Conservation (phyloP, 1,140 invertebrate genomes). For the Lepidurus packardi region DNA sequence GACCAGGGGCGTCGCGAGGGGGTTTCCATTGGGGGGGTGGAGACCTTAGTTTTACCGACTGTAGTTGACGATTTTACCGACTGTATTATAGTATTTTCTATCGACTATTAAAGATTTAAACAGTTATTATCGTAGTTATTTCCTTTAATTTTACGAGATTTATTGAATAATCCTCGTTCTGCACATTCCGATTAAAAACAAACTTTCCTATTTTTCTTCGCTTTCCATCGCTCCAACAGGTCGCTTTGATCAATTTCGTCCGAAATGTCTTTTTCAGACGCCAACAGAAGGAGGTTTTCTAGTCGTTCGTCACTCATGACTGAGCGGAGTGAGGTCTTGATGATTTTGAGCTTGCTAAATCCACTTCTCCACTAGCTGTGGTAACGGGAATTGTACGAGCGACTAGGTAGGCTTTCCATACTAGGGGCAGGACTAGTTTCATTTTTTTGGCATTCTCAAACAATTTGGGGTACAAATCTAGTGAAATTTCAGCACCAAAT, state of each 20-base stretch:
- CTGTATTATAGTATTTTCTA: neutral
- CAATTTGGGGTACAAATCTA: neutral
- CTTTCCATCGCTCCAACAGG: constrained; percentile 7
- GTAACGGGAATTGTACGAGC: neutral
- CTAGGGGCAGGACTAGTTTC: neutral
- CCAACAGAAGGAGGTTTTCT: neutral
- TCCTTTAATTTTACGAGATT: too few species aligned
- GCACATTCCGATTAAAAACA: too few species aligned
- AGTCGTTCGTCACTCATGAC: constrained; percentile 25
- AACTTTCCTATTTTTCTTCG: neutral
- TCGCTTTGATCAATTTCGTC: constrained; percentile 7
- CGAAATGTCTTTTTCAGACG: constrained; percentile 23
- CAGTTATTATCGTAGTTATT: too few species aligned
- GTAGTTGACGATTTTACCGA: neutral
- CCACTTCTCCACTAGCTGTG: neutral
- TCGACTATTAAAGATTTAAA: too few species aligned
- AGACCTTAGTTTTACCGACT: neutral
- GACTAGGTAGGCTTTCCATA: constrained; percentile 5
- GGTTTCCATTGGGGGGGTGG: neutral
- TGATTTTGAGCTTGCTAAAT: neutral
- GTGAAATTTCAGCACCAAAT: neutral
- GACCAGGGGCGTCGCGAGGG: too few species aligned
- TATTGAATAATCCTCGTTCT: too few species aligned
- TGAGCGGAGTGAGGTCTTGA: constrained; percentile 18
- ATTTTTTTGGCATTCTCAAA: neutral